phyloP scores from a whole-genome alignment of 2,113 vertebrate genomes.

The Alethe diademata region DNA sequence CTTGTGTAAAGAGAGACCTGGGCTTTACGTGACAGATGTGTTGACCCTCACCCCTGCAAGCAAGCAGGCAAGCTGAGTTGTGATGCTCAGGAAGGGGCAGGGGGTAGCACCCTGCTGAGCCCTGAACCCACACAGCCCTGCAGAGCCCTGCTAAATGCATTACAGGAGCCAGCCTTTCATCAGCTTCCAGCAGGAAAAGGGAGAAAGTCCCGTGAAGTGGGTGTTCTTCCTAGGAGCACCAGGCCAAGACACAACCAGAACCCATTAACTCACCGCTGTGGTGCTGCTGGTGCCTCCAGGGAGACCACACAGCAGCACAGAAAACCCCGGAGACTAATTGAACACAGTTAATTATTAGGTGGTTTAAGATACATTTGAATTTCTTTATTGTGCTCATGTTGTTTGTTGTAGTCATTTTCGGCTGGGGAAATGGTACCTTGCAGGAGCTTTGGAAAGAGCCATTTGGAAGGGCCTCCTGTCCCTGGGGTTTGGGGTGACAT shows the following conservation, averaged over 20 bases:
- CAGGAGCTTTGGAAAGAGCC: not conserved
- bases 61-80: not conserved
- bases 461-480: not conserved
- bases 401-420: slow-evolving; percentile 1
- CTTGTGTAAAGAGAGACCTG: not conserved
- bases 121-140: not conserved
- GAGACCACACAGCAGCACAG: slow-evolving; percentile 50
- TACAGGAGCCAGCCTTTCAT: not conserved
- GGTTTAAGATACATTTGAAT: slow-evolving; percentile 10
- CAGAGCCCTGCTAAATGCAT: not conserved
- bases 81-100: not conserved
- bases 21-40: not conserved
- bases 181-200: not conserved
- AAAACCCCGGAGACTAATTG: slow-evolving; percentile 4
- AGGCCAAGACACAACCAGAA: slow-evolving; percentile 23
- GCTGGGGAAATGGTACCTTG: not conserved
- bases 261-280: not conserved
- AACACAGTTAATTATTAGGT: not conserved
- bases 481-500: not conserved
- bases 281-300: slow-evolving; percentile 10
- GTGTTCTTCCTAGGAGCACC: not conserved
- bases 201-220: not conserved
- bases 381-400: not conserved
- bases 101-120: not conserved
- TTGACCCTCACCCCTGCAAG: not conserved